Conservation (phyloP, 2,888 invertebrate genomes). For the Thyatira batis region DNA sequence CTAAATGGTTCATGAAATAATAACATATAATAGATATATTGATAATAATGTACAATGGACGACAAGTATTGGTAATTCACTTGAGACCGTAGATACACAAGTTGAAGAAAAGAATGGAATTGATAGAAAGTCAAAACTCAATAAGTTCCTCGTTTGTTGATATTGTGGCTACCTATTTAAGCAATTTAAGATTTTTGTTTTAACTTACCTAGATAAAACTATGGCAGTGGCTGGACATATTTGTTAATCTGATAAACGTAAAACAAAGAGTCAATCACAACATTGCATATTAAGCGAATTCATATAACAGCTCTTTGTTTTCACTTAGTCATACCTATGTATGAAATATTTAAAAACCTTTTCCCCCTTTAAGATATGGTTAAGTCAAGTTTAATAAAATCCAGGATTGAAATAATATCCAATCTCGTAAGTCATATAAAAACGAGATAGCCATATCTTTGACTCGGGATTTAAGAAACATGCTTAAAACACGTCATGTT, state of each 20-base stretch:
- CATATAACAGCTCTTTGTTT: conserved; percentile 4
- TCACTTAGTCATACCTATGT: background rate
- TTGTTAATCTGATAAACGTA: conserved; percentile 16
- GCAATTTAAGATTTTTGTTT: conserved; percentile 20
- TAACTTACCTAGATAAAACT: conserved; percentile 55
- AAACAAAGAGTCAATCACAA: conserved; percentile 10
- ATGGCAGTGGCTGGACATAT: conserved; percentile 66
- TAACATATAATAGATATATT: background rate
- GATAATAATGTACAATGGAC: conserved; percentile 31
- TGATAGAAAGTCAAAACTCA: conserved; percentile 25
- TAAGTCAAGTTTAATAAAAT: too few species aligned
- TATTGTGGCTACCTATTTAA: conserved; percentile 14
- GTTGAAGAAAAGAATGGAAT: conserved; percentile 21
- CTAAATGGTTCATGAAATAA: conserved; percentile 8
- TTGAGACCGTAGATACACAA: conserved; percentile 64
- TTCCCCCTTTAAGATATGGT: too few species aligned
- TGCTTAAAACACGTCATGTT: too few species aligned
- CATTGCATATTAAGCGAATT: conserved; percentile 15
- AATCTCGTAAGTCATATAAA: too few species aligned
- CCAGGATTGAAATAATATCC: too few species aligned
- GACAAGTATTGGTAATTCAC: conserved; percentile 65
- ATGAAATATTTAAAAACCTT: too few species aligned
- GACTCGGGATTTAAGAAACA: too few species aligned
- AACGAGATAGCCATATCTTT: too few species aligned
- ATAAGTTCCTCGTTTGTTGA: too few species aligned